phyloP scores from a whole-genome alignment of 2,113 vertebrate species.

The Oryzias celebensis region DNA sequence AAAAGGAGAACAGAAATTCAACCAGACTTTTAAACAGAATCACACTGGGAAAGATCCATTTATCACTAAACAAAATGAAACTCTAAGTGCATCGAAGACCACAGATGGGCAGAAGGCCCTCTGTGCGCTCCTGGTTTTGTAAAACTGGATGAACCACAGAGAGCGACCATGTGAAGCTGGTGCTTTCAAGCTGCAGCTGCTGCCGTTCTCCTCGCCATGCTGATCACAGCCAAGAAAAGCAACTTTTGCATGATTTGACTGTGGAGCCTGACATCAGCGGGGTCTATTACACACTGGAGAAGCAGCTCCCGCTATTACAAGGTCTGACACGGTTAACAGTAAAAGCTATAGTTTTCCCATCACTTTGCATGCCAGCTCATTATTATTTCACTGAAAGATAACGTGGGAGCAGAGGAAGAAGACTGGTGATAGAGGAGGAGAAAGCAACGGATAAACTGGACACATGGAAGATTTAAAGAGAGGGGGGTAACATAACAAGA shows the following conservation, averaged over 20 bases:
- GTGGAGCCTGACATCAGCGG: constrained; percentile 16
- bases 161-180: constrained; percentile 4
- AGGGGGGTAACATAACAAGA: constrained; percentile 50
- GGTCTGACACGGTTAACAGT: constrained; percentile 11
- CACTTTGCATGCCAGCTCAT: constrained; percentile 37
- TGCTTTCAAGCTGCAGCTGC: constrained; percentile 14
- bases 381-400: constrained; percentile 51
- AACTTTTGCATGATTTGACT: constrained; percentile 23
- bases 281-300: constrained; percentile 17
- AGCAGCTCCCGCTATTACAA: constrained; percentile 27
- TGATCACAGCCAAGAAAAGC: constrained; percentile 17
- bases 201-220: constrained; percentile 10
- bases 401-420: constrained; percentile 31
- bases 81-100: constrained; percentile 70
- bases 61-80: constrained; percentile 79
- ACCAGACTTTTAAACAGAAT: constrained; percentile 55
- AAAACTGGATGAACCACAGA: too few relatives aligned
- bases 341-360: constrained; percentile 46
- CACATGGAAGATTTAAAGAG: constrained; percentile 50
- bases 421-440: constrained; percentile 34
- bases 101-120: too few relatives aligned
- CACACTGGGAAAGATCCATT: constrained; percentile 66
- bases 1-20: constrained; percentile 33
- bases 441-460: constrained; percentile 50
- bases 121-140: too few relatives aligned